Percentiles rank a stretch among this genome's conserved stretches.
These are phyloP conservation scores for Paguma larvata DNA, from an alignment of 2,797 vertebrate genomes.

Conservation along the genomic window DNA sequence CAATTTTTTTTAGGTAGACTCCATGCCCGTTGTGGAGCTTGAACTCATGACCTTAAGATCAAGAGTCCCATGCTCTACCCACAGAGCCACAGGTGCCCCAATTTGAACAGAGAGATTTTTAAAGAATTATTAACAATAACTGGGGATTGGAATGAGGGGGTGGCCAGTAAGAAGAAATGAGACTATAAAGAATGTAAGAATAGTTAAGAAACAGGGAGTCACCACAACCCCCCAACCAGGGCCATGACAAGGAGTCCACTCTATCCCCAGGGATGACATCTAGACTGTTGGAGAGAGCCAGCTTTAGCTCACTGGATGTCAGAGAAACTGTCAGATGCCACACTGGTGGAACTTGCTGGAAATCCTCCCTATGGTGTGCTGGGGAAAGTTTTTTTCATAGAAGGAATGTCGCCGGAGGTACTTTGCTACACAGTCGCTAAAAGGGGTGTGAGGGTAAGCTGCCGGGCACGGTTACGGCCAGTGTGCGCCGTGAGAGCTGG, in stretches of 20 bases:
- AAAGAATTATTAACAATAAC: background rate
- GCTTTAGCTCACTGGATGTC: background rate
- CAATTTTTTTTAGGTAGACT: no score
- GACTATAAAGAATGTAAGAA: background rate
- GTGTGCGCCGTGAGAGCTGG: background rate
- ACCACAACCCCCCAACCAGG: background rate
- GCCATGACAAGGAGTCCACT: background rate
- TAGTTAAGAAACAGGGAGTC: background rate
- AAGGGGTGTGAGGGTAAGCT: background rate
- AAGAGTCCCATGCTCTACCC: no score
- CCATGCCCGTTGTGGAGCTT: no score
- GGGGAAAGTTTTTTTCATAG: background rate
- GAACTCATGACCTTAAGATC: no score
- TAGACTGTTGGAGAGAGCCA: background rate
- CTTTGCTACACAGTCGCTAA: background rate
- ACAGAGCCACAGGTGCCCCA: no score
- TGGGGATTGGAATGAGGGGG: background rate
- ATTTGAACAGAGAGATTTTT: background rate
- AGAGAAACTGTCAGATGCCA: no score
- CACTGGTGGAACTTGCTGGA: background rate
- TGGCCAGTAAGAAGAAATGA: background rate
- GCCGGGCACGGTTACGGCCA: background rate
- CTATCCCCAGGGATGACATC: background rate
- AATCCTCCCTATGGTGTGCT: background rate
- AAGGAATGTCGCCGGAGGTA: background rate